Evolutionary conservation across 2,797 vertebrate genomes (phyloP).

Genomic region (Adelosebastes latens): DNA sequence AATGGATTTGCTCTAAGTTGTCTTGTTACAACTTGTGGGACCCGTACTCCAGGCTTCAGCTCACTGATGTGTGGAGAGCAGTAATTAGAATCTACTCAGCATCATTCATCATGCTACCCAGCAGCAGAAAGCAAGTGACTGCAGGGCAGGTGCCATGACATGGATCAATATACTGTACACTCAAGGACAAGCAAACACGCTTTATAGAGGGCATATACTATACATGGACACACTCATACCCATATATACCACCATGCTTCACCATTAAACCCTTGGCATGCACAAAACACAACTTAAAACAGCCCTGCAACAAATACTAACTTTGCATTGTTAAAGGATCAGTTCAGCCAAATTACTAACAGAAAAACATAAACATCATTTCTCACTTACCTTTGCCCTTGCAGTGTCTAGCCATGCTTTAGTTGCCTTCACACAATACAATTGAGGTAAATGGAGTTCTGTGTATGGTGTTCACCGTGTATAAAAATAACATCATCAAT

Average conservation of each 20-base stretch:
- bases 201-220: not conserved
- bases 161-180: conserved; percentile 33
- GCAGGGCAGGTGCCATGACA: conserved; percentile 3
- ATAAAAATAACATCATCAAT: not conserved
- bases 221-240: not conserved
- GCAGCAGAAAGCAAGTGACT: conserved; percentile 24
- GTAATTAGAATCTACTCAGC: conserved; percentile 56
- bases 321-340: not conserved
- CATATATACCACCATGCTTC: not conserved
- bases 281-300: not conserved
- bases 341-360: not conserved
- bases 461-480: not conserved
- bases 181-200: conserved; percentile 15
- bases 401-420: not conserved
- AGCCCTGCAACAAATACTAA: not conserved
- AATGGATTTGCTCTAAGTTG: conserved; percentile 55
- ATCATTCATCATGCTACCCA: conserved; percentile 52
- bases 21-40: conserved; percentile 48
- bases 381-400: not conserved
- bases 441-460: not conserved
- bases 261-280: not conserved
- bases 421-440: not conserved
- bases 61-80: conserved; percentile 40
- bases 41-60: conserved; percentile 12
- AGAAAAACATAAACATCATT: not conserved